phyloP scores from a whole-genome alignment of 1,140 invertebrate species.

The Hesperophylax magnus region DNA sequence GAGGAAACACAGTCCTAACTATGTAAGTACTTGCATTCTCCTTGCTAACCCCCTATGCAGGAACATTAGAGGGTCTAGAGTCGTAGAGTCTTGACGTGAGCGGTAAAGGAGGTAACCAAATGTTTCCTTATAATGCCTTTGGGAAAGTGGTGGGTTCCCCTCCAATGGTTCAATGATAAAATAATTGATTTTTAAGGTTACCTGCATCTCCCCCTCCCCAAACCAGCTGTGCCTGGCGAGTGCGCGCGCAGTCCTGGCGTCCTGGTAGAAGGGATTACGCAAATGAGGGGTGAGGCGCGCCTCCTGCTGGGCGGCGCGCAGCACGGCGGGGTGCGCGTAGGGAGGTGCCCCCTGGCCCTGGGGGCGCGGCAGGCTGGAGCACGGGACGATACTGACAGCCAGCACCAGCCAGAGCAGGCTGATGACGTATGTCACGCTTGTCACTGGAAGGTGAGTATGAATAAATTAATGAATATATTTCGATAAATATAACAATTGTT shows the following conservation, averaged over 20 bases:
- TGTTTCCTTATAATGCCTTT: too few species aligned
- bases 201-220: conserved; percentile 72
- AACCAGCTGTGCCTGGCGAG: conserved; percentile 72
- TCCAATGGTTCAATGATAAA: too few species aligned
- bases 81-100: too few species aligned
- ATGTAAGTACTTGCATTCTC: too few species aligned
- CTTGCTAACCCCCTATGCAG: too few species aligned
- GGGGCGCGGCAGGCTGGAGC: background rate
- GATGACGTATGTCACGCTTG: background rate
- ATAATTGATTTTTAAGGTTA: conserved; percentile 50
- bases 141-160: too few species aligned
- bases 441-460: background rate
- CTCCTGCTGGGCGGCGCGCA: conserved; percentile 66
- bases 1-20: too few species aligned
- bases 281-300: conserved; percentile 65
- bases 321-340: conserved; percentile 66
- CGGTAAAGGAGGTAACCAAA: too few species aligned
- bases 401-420: background rate
- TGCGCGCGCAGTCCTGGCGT: conserved; percentile 63
- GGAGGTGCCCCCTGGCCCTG: background rate
- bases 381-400: background rate
- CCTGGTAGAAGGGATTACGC: conserved; percentile 62
- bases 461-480: too few species aligned
- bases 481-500: too few species aligned
- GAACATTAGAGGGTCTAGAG: too few species aligned